Base-by-base conservation (phyloP, 2,113 vertebrate species). In the Oxyura jamaicensis region DNA sequence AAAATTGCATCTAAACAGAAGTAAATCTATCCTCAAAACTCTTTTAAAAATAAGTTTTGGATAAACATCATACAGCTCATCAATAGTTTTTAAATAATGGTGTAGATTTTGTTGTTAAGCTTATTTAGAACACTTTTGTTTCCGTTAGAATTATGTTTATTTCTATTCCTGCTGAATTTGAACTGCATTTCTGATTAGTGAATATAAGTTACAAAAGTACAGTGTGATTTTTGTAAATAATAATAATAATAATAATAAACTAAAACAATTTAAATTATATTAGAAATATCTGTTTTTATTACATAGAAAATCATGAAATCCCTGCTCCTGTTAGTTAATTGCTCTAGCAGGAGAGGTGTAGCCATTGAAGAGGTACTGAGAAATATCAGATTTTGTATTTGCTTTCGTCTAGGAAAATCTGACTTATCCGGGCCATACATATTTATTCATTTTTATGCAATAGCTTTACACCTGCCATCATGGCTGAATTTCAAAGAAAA, bases 151-250 rank as follows among this genome's bases (percentile, higher is more conserved):
- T 67, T 88, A 3, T 59, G 3, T 42, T 86, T 58, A 21, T 63
- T 76, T 83, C 72, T 76, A 17, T 8, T 1, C 0, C 3, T 19
- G 19, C 8, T 80, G 36, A 55, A 41, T n/a, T 21, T 44, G n/a
- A 66, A 58, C 0, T 18, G 3, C 31, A 56, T 72, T 85, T 50
- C 42, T 76, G 14, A 35, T n/a, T 3, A 16, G 42, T 42, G 20
- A 81, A 2, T 67, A 39, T 59, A 26, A 58, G 29, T 36, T 53
- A 10, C 9, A 91, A 48, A 50, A 31, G 4, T 15, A 53, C 2
- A 11, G 16, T 25, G 2, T 12, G 0, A 0, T 68, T 90, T 31
- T 44, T 25, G 1, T 18, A 46, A n/a, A n/a, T n/a, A n/a, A n/a
- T n/a, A n/a, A n/a, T n/a, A n/a, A n/a, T n/a, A n/a, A n/a, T n/a